A percentile compares a stretch with the other conserved stretches of the same genome.
Conservation (phyloP, 2,113 vertebrate genomes). For the Grammomys surdaster region DNA sequence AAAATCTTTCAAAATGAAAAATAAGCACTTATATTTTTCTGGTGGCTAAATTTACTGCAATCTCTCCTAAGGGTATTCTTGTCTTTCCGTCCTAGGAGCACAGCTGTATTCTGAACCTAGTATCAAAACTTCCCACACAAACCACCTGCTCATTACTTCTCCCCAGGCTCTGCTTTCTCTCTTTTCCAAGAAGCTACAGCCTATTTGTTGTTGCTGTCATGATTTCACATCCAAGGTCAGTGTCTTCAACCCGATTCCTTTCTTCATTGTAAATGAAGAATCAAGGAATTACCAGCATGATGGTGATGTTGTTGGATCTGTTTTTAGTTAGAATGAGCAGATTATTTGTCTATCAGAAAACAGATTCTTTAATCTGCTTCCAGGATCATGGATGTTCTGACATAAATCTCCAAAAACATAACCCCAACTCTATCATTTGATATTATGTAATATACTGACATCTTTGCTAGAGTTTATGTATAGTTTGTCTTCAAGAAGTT, state of each 20-base stretch:
- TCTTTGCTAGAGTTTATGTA: not conserved
- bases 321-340: not conserved
- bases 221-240: not conserved
- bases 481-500: not conserved
- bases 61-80: not conserved
- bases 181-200: not conserved
- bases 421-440: not conserved
- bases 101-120: conserved; percentile 12
- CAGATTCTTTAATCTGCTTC: not conserved
- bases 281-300: not conserved
- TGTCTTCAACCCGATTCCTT: not conserved
- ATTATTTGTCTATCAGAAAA: not conserved
- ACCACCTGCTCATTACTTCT: not conserved
- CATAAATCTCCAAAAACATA: accelerated
- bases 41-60: not conserved
- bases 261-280: not conserved
- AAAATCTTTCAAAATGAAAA: conserved; percentile 49
- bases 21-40: not conserved
- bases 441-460: not conserved
- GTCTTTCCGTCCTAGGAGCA: not conserved
- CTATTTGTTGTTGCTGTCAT: not conserved
- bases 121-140: not conserved
- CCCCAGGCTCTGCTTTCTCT: not conserved
- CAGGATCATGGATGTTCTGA: not conserved
- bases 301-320: not conserved